Evolutionary conservation across 2,797 vertebrate species (phyloP), one percentile per base, ranked within the genome.

Genomic region (Sarcoramphus papa): DNA sequence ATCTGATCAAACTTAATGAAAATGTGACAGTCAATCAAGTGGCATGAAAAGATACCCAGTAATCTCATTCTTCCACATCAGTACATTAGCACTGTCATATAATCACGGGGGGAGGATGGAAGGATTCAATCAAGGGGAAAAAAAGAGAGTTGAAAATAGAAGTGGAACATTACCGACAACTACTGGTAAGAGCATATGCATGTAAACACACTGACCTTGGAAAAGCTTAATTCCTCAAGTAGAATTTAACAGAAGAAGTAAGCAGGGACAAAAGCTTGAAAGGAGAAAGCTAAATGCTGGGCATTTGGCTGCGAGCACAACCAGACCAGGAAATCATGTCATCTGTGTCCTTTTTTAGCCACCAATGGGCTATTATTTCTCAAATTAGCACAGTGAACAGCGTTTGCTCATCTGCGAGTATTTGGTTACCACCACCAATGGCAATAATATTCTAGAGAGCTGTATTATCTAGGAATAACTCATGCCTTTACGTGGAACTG

Each of bases 171-270:
- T 35, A 50, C 25, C 7, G 25, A 56, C 43, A 75, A 9, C 33
- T 37, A 12, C 20, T 9, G 27, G 48, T 54, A 74, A 59, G 73
- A 60, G 51, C 30, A 13, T 25, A 50, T 2, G 35, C 7, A 2
- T 8, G 67, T 56, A 59, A 75, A 72, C 63, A 41, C 57, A 4
- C 30, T 18, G 74, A 78, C 98, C 99, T 98, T 88, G 62, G 83
- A 64, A 89, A 88, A 92, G 74, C 47, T 92, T 84, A 48, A 91
- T 78, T 85, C 60, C 87, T 91, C 77, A 63, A 90, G 88, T 10
- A 64, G 90, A 96, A 86, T 45, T 64, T 17, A 60, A 50, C 6
- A 37, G 41, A 75, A 4, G 47, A 76, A 86, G 48, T 4, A 59
- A 64, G 60, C 16, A 37, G 31, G 54, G 79, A 16, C 12, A 74